Base-by-base conservation (phyloP, 2,797 vertebrate genomes). In the Dipus sagitta region DNA sequence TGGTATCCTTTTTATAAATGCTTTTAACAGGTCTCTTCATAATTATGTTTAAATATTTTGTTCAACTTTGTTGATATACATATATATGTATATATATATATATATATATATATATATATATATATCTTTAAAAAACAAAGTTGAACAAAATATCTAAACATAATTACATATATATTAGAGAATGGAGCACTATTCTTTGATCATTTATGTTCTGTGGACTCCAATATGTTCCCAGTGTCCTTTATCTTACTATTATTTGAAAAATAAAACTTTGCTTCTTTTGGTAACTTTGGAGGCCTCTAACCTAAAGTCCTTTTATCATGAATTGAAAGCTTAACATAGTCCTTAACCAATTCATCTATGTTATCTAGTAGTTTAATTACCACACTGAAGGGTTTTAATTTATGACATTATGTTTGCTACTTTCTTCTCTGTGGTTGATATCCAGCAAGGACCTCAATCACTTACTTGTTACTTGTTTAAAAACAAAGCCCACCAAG, bases 311-410 rank as follows among this genome's bases (percentile, higher is more conserved):
- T 94, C 74, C 87, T 97, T 97, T 97, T 97, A 79, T 97, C 38
- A 88, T 80, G 85, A 97, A 95, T 81, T 76, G 82, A 97, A 97
- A 97, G 70, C 70, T 96, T 97, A 95, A 96, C 21, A 2, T 92
- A 93, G 93, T 97, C 96, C 96, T 96, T 97, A 97, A 97, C 97
- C 94, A 93, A 96, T 98, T 97, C 93, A 96, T 97, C 88, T 95
- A 47, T 97, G 74, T 94, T 96, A 90, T 71, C 83, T 95, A 34
- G 7, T 95, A 91, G 86, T 93, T 97, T 72, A 89, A 26, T 96
- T 97, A 96, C 91, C 88, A 95, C 90, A 93, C 95, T 96, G 97
- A 96, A 93, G 91, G 12, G 65, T 92, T 96, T 98, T 94, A 96
- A 76, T 95, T 83, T 78, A 52, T 95, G 74, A 77, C 74, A 75